phyloP scores from a whole-genome alignment of 1,140 invertebrate genomes.

The Zaprionus lachaisei region DNA sequence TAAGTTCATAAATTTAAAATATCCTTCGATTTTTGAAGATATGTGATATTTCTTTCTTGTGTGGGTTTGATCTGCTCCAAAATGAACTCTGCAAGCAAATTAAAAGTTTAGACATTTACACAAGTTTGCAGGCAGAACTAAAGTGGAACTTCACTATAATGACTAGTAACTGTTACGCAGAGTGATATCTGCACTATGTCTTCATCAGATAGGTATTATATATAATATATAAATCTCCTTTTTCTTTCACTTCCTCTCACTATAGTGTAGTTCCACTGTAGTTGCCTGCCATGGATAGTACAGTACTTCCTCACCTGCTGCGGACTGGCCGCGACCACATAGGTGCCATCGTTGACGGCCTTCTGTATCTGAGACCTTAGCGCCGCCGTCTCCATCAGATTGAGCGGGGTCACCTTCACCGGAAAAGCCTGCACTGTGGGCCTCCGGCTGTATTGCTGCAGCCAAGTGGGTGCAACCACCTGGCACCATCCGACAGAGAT shows the following conservation, averaged over 20 bases:
- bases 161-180: too few relatives aligned
- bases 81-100: background rate
- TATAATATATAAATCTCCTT: too few relatives aligned
- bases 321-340: slow-evolving; percentile 49
- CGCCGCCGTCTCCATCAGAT: slow-evolving; percentile 46
- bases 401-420: slow-evolving; percentile 60
- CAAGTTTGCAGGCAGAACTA: too few relatives aligned
- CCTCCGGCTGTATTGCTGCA: slow-evolving; percentile 26
- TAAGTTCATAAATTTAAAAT: background rate
- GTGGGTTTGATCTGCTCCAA: background rate
- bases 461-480: slow-evolving; percentile 61
- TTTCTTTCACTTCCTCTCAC: too few relatives aligned
- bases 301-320: slow-evolving; percentile 38
- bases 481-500: slow-evolving; percentile 23
- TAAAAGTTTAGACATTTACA: background rate
- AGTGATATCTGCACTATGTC: too few relatives aligned
- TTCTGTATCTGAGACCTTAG: slow-evolving; percentile 57
- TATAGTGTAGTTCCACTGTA: background rate
- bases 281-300: background rate
- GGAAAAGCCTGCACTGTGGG: background rate
- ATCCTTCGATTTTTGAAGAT: background rate
- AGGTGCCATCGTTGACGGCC: slow-evolving; percentile 58
- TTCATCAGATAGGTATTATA: too few relatives aligned
- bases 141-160: too few relatives aligned
- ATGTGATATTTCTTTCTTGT: background rate